phyloP scores from a whole-genome alignment of 2,797 vertebrate genomes.

The Lithobates pipiens region DNA sequence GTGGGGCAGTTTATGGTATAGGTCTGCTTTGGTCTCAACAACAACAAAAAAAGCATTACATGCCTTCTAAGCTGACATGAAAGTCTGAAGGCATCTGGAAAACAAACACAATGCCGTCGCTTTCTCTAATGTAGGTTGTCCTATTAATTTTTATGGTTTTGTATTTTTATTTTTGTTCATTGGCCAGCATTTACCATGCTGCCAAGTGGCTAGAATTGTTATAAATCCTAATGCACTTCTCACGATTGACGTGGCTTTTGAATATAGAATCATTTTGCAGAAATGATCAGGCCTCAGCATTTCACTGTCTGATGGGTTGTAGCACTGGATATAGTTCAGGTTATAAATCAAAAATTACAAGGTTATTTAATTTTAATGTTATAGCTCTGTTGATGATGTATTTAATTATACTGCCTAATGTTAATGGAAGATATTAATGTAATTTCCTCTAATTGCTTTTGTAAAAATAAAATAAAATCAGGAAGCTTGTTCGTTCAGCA shows the following conservation, averaged over 20 bases:
- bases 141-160: not conserved
- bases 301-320: not conserved
- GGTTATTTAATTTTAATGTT: conserved; percentile 15
- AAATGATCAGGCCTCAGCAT: not conserved
- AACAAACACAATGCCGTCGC: not conserved
- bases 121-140: not conserved
- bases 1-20: no score
- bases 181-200: not conserved
- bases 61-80: not conserved
- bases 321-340: not conserved
- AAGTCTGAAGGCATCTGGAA: no score
- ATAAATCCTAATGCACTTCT: not conserved
- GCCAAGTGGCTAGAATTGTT: not conserved
- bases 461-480: conserved; percentile 22
- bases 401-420: conserved; percentile 21
- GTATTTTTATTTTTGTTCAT: not conserved
- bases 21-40: not conserved
- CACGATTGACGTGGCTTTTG: not conserved
- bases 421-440: conserved; percentile 32
- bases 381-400: conserved; percentile 30
- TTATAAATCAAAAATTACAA: conserved; percentile 3
- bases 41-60: not conserved
- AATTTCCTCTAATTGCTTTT: conserved; percentile 28
- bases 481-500: conserved; percentile 8
- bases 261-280: not conserved